Percentiles rank a stretch among this genome's conserved stretches.
These are phyloP conservation scores for Drosophila nigromelanica DNA, from an alignment of 1,140 invertebrate genomes.

Conservation along the genomic window DNA sequence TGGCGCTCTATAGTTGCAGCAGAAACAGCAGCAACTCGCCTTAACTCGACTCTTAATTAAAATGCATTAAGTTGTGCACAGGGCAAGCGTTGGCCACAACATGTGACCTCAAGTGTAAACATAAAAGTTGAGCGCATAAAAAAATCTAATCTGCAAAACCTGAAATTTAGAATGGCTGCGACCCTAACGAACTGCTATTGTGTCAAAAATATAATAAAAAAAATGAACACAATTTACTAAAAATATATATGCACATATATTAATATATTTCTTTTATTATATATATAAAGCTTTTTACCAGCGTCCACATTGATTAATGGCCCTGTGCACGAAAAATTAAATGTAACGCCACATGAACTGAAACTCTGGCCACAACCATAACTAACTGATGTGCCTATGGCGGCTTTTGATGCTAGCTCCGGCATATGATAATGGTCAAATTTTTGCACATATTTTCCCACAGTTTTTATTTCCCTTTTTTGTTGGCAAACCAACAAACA, in stretches of 20 bases:
- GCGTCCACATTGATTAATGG: slow-evolving; percentile 49
- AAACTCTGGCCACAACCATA: too few species aligned
- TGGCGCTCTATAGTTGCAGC: slow-evolving; percentile 33
- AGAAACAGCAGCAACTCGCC: slow-evolving; percentile 16
- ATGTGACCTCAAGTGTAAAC: slow-evolving; percentile 55
- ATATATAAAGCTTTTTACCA: slow-evolving; percentile 28
- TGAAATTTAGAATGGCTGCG: slow-evolving; percentile 27
- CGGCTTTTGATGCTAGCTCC: too few species aligned
- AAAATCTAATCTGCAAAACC: slow-evolving; percentile 39
- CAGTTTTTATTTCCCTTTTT: too few species aligned
- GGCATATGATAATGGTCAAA: too few species aligned
- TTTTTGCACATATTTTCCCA: too few species aligned
- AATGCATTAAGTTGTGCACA: slow-evolving; percentile 56
- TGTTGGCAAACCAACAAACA: too few species aligned
- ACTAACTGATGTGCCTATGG: too few species aligned
- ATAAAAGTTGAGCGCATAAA: slow-evolving; percentile 28
- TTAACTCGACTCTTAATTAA: slow-evolving; percentile 54
- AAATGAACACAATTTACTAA: neutral
- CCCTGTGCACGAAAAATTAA: slow-evolving; percentile 37
- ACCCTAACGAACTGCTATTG: slow-evolving; percentile 39
- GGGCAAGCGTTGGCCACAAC: slow-evolving; percentile 22
- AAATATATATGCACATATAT: neutral
- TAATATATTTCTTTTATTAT: neutral
- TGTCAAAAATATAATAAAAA: slow-evolving; percentile 15
- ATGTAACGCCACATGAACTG: too few species aligned